A percentile compares a stretch with the other conserved stretches of the same genome.
phyloP scores from a whole-genome alignment of 2,888 invertebrate species.

The Sesia apiformis region DNA sequence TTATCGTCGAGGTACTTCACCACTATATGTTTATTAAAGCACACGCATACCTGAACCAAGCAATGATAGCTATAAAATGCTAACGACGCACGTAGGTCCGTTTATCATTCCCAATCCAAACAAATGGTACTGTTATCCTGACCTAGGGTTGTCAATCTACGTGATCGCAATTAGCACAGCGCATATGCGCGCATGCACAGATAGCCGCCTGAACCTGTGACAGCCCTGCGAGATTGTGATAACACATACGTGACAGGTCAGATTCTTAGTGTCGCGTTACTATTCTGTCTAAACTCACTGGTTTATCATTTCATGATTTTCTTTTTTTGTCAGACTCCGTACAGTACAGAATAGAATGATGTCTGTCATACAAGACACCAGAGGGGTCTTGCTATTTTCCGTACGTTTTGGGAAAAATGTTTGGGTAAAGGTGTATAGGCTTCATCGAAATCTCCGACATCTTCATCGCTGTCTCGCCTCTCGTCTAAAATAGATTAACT shows the following conservation, averaged over 20 bases:
- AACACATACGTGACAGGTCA: slow-evolving; percentile 26
- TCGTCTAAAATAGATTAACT: too few relatives aligned
- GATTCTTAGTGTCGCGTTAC: slow-evolving; percentile 8
- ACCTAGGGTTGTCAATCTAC: slow-evolving; percentile 29
- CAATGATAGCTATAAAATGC: not conserved
- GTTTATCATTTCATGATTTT: too few relatives aligned
- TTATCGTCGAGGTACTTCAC: too few relatives aligned
- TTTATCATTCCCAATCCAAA: slow-evolving; percentile 1
- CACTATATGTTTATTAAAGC: not conserved
- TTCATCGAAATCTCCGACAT: too few relatives aligned
- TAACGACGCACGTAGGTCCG: not conserved
- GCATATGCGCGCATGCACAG: slow-evolving; percentile 27
- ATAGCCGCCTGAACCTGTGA: slow-evolving; percentile 12
- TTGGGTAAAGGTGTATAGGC: too few relatives aligned
- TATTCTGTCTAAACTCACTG: too few relatives aligned
- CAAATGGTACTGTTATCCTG: slow-evolving; percentile 32
- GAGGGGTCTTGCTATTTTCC: too few relatives aligned
- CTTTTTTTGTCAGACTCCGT: too few relatives aligned
- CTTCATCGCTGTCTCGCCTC: too few relatives aligned
- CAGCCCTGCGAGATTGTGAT: slow-evolving; percentile 23
- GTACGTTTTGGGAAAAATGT: too few relatives aligned
- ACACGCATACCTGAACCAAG: not conserved
- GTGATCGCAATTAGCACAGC: slow-evolving; percentile 38
- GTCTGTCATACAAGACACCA: too few relatives aligned
- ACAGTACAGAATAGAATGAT: too few relatives aligned